Percentiles rank a stretch among this genome's conserved stretches.
phyloP scores from a whole-genome alignment of 2,888 invertebrate species.

The Listrodromus nycthemerus region DNA sequence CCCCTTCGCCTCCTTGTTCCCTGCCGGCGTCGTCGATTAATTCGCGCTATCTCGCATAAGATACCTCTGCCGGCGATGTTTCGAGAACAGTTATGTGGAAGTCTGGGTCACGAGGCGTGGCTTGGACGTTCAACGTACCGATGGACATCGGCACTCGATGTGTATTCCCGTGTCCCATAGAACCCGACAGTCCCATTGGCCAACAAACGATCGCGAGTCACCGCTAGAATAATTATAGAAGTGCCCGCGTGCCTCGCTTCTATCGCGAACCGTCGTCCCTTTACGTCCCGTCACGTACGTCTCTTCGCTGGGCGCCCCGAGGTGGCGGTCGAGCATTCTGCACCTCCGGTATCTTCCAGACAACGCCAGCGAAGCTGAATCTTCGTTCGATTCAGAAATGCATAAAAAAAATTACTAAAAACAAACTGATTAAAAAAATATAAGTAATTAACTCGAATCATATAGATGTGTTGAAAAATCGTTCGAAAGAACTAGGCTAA shows the following conservation, averaged over 20 bases:
- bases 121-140: constrained; percentile 75
- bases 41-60: constrained; percentile 31
- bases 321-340: constrained; percentile 30
- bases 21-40: constrained; percentile 31
- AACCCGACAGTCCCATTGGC: constrained; percentile 83
- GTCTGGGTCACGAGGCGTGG: constrained; percentile 85
- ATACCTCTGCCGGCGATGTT: constrained; percentile 72
- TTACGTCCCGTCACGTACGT: constrained; percentile 63
- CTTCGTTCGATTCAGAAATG: constrained; percentile 35
- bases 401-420: constrained; percentile 1
- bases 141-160: constrained; percentile 73
- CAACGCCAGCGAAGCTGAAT: constrained; percentile 1
- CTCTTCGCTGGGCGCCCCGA: constrained; percentile 35
- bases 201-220: constrained; percentile 82
- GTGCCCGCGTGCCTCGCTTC: constrained; percentile 67
- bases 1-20: constrained; percentile 30
- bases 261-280: constrained; percentile 58
- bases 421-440: background rate
- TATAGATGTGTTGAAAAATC: background rate
- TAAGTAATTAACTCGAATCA: background rate
- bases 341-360: constrained; percentile 30
- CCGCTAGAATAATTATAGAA: constrained; percentile 83
- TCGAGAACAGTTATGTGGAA: constrained; percentile 84
- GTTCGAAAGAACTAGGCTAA: constrained; percentile 36
- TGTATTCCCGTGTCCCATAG: constrained; percentile 79